phyloP scores from a whole-genome alignment of 2,113 vertebrate species.

The Ailuropoda melanoleuca region DNA sequence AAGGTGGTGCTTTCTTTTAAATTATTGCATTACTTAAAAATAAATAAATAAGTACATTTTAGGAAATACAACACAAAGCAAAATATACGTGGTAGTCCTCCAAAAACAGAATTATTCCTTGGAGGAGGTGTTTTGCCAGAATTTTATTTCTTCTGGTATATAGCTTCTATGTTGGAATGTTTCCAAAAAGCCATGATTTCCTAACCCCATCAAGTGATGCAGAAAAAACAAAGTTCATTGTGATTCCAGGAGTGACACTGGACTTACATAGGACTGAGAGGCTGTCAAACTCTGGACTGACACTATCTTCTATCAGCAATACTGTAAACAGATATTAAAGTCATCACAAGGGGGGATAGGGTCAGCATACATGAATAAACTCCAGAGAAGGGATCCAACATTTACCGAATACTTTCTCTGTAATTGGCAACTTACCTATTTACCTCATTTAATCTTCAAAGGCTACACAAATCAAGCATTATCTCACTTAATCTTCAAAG shows the following conservation, averaged over 20 bases:
- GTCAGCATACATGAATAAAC: background rate
- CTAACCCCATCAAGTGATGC: constrained; percentile 45
- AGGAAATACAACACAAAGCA: constrained; percentile 52
- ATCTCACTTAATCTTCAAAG: background rate
- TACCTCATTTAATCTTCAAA: background rate
- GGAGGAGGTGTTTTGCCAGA: constrained; percentile 32
- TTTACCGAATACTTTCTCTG: background rate
- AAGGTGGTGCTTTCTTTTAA: constrained; percentile 29
- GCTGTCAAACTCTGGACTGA: constrained; percentile 17
- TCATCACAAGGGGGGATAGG: background rate
- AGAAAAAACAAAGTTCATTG: constrained; percentile 9
- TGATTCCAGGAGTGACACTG: constrained; percentile 49
- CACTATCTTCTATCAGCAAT: background rate
- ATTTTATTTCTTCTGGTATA: constrained; percentile 48
- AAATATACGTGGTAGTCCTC: constrained; percentile 40
- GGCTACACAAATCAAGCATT: background rate
- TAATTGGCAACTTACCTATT: background rate
- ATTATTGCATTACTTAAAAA: constrained; percentile 47
- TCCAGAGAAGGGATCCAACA: background rate
- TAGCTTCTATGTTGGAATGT: constrained; percentile 29
- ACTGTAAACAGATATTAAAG: constrained; percentile 8
- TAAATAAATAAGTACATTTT: constrained; percentile 53
- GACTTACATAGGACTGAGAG: background rate
- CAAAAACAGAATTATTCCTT: constrained; percentile 54
- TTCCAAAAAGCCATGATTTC: constrained; percentile 52